These are phyloP conservation scores for Protobothrops mucrosquamatus DNA, from an alignment of 2,113 vertebrate genomes.

Conservation along the genomic window DNA sequence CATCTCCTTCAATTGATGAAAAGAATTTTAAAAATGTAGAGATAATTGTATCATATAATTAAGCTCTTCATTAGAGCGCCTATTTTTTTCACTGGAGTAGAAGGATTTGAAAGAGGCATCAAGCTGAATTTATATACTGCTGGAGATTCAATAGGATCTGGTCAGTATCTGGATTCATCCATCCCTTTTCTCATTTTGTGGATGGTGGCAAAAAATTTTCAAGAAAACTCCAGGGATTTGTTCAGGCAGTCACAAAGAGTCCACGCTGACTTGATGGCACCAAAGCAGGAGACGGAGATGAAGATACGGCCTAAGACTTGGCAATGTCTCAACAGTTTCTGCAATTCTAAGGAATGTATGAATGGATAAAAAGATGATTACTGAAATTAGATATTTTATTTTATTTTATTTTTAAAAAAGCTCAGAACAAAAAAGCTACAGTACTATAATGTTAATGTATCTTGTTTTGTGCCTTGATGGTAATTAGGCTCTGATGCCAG, in stretches of 20 bases:
- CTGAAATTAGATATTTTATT: background rate
- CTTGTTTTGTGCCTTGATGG: conserved; percentile 2
- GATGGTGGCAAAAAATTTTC: background rate
- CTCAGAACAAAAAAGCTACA: conserved; percentile 3
- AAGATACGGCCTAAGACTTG: background rate
- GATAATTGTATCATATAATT: background rate
- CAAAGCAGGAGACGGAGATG: background rate
- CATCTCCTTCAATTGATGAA: background rate
- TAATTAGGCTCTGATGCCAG: conserved; percentile 12
- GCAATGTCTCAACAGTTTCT: background rate
- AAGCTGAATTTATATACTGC: background rate
- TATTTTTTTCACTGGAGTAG: background rate
- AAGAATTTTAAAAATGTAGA: background rate
- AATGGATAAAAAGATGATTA: background rate
- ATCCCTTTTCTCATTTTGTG: background rate
- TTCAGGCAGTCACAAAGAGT: background rate
- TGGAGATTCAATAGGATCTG: background rate
- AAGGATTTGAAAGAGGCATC: background rate
- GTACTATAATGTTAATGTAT: conserved; percentile 1
- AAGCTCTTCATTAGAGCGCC: background rate
- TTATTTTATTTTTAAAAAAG: too few species aligned
- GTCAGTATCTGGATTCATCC: background rate
- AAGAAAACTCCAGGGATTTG: background rate
- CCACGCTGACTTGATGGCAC: background rate
- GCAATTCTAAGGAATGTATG: background rate